A percentile compares a stretch with the other conserved stretches of the same genome.
phyloP scores from a whole-genome alignment of 2,113 vertebrate species.

The Caracal caracal region DNA sequence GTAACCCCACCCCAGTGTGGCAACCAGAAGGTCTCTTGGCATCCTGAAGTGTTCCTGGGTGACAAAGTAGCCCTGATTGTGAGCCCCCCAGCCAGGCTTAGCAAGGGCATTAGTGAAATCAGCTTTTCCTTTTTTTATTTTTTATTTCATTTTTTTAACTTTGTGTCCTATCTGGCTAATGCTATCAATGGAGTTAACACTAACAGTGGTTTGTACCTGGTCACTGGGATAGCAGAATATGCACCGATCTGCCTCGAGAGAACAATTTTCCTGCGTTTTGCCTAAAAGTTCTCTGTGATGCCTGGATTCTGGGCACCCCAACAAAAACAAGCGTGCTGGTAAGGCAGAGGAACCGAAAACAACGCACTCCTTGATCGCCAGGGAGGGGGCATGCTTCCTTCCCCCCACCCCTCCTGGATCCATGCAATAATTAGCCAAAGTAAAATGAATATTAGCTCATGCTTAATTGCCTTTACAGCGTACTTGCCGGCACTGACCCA shows the following conservation, averaged over 20 bases:
- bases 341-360: conserved; percentile 36
- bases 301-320: neutral
- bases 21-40: neutral
- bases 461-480: conserved; percentile 89
- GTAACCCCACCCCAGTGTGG: neutral
- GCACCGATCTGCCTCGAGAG: neutral
- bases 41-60: neutral
- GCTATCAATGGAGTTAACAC: neutral
- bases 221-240: conserved; percentile 7
- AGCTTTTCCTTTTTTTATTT: neutral
- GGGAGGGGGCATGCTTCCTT: conserved; percentile 68
- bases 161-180: conserved; percentile 22
- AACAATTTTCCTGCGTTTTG: conserved; percentile 61
- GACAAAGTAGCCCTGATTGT: neutral
- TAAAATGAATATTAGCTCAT: conserved; percentile 91
- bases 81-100: neutral
- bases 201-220: neutral
- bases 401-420: conserved; percentile 76
- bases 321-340: neutral
- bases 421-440: conserved; percentile 89
- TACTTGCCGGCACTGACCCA: conserved; percentile 89
- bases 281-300: conserved; percentile 36
- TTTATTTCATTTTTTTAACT: neutral
- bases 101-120: neutral
- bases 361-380: conserved; percentile 11